Base-by-base conservation (phyloP, 2,888 invertebrate genomes). In the Stenichneumon culpator region DNA sequence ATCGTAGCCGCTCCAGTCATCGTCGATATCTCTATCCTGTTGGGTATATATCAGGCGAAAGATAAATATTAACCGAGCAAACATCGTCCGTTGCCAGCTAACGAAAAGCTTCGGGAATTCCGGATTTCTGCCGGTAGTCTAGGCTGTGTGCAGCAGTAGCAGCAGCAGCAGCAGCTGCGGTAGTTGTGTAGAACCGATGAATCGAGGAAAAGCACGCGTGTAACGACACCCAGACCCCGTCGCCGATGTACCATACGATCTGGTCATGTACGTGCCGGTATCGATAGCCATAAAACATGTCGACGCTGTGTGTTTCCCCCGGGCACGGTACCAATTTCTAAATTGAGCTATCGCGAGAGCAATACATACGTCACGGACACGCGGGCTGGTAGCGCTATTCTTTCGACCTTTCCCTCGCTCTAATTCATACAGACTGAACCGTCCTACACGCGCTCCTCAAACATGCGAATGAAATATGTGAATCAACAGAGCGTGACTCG, bases 11-110 rank as follows among this genome's bases (percentile, higher is more conserved):
- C 16, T 14, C 25, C 57, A 14, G 25, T 57, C 60, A 28, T 60
- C 60, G 28, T 16, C 60, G 60, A 81, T 68, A 74, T 36, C 25
- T 79, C 32, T 50, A 72, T 57, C 73, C 47, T 39, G 25, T 3
- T 73, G 28, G 39, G 60, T 73, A 44, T 68, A 72, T 83, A 68
- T 32, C 47, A 47, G 69, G 47, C 50, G 39, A 68, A 60, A 63
- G 70, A 79, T 70, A 63, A 79, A 79, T 79, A 79, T 82, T 75
- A 25, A 75, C 60, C 69, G 14, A 75, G 52, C 69, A 65, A 52
- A 65, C 50, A 69, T 44, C 68, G 81, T 60, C 9, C 28, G 74
- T 52, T 57, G 44, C 80, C 57, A 36, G 78, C 69, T 69, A 79
- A 63, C 63, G 70, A 79, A 70, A 52, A 65, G 47, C 36, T 79